phyloP scores from a whole-genome alignment of 1,140 invertebrate species.

The Papilio glaucus region DNA sequence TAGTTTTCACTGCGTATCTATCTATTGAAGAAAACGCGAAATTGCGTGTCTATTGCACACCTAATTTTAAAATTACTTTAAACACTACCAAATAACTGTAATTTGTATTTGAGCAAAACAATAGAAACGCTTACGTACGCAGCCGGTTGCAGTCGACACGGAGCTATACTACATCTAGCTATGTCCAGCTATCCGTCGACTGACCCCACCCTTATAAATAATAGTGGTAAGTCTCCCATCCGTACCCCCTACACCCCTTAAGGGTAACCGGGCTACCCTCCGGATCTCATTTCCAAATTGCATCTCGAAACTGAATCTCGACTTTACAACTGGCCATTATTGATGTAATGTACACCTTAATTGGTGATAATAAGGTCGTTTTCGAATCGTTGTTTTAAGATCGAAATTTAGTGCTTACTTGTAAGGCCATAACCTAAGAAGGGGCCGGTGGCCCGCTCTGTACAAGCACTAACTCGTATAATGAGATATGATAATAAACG shows the following conservation, averaged over 20 bases:
- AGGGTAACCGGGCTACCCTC: slow-evolving; percentile 74
- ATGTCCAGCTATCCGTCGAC: slow-evolving; percentile 64
- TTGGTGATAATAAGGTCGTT: slow-evolving; percentile 44
- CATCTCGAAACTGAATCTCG: slow-evolving; percentile 79
- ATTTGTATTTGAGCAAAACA: slow-evolving; percentile 63
- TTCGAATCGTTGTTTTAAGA: slow-evolving; percentile 54
- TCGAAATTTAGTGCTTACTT: slow-evolving; percentile 69
- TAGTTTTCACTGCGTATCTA: no score
- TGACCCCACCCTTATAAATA: slow-evolving; percentile 83
- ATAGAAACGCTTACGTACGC: slow-evolving; percentile 63
- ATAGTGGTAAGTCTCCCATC: slow-evolving; percentile 77
- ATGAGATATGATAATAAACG: slow-evolving; percentile 84
- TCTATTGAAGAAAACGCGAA: no score
- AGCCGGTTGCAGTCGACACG: slow-evolving; percentile 61
- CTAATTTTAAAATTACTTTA: neutral
- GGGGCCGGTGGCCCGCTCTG: slow-evolving; percentile 68
- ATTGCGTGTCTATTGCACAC: no score
- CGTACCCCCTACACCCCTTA: slow-evolving; percentile 68
- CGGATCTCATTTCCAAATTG: slow-evolving; percentile 83
- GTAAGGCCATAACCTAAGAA: slow-evolving; percentile 80
- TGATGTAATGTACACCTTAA: slow-evolving; percentile 57
- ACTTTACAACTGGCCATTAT: slow-evolving; percentile 65
- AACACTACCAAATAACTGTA: slow-evolving; percentile 11
- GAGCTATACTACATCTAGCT: slow-evolving; percentile 58
- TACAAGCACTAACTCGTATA: slow-evolving; percentile 82